Evolutionary conservation across 2,888 invertebrate species (phyloP).

Genomic region (Drosophila subsilvestris): DNA sequence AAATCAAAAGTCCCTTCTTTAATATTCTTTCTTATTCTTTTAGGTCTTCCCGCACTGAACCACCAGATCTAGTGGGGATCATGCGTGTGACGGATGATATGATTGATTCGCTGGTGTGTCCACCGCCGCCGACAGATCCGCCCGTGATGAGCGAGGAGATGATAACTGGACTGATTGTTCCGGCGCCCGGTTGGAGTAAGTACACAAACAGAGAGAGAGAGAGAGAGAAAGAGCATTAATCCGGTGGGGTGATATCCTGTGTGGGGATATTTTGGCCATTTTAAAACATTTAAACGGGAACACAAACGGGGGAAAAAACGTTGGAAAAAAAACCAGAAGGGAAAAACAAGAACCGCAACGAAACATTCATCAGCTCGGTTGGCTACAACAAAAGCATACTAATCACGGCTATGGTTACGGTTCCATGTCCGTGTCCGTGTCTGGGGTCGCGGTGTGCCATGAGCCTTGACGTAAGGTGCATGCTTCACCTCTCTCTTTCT

Average conservation of each 20-base stretch:
- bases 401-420: conserved; percentile 60
- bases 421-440: conserved; percentile 37
- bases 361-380: conserved; percentile 61
- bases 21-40: conserved; percentile 1
- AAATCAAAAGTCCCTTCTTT: background rate
- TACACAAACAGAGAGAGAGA: conserved; percentile 65
- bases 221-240: conserved; percentile 16
- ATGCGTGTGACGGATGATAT: conserved; percentile 96
- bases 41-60: conserved; percentile 92
- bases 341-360: conserved; percentile 58
- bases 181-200: conserved; percentile 97
- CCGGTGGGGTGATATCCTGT: too few relatives aligned
- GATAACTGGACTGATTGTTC: conserved; percentile 98
- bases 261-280: conserved; percentile 29
- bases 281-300: conserved; percentile 36
- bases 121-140: conserved; percentile 97
- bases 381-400: conserved; percentile 71
- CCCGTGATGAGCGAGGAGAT: conserved; percentile 97
- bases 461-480: conserved; percentile 60
- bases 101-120: conserved; percentile 97
- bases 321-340: conserved; percentile 34
- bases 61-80: conserved; percentile 90
- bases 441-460: conserved; percentile 26
- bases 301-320: background rate
- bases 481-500: conserved; percentile 8